Conservation (phyloP, 2,797 vertebrate species). For the Iguana delicatissima region DNA sequence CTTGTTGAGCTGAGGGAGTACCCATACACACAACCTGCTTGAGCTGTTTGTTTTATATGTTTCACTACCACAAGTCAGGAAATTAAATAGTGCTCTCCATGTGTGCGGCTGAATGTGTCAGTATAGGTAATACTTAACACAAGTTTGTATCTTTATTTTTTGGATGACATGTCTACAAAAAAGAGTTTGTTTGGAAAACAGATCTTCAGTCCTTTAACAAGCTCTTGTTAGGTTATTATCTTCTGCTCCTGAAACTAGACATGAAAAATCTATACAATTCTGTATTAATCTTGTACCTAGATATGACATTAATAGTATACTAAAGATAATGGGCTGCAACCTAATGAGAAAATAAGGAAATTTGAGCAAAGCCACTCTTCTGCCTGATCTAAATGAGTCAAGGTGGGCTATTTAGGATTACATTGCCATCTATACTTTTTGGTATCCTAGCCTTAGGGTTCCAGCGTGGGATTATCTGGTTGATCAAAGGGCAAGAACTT, state of each 20-base stretch:
- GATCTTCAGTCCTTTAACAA: neutral
- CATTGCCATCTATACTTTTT: too few species aligned
- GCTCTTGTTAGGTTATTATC: neutral
- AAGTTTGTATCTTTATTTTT: neutral
- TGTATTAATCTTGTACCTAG: neutral
- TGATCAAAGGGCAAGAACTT: too few species aligned
- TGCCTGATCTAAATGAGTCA: neutral
- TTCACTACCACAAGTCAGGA: neutral
- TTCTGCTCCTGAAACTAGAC: neutral
- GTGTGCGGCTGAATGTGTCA: neutral
- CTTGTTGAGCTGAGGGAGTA: neutral
- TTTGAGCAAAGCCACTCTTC: neutral
- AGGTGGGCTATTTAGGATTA: too few species aligned
- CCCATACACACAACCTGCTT: neutral
- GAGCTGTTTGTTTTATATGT: neutral
- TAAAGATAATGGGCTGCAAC: neutral
- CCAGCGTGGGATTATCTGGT: too few species aligned
- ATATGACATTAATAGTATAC: neutral
- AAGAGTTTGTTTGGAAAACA: neutral
- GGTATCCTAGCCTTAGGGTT: too few species aligned
- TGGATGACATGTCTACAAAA: neutral
- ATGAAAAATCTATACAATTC: neutral
- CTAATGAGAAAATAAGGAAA: conserved; percentile 9
- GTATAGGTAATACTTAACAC: neutral
- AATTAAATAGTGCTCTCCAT: neutral